Conservation (phyloP, 2,113 vertebrate species). For the Myiozetetes cayanensis region DNA sequence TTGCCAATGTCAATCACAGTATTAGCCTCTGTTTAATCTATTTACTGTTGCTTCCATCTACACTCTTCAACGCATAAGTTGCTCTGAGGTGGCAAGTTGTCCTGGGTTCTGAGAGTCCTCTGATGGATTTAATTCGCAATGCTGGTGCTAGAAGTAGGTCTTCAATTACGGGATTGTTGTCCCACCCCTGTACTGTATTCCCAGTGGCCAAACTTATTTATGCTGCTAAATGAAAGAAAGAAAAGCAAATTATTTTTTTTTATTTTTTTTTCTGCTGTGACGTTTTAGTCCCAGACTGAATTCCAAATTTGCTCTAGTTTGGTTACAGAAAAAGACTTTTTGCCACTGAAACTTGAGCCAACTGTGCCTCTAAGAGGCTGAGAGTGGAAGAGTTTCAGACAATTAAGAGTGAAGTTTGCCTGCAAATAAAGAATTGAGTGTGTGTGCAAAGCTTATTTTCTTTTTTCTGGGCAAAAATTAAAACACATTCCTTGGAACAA, state of each 20-base stretch:
- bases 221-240: constrained; percentile 96
- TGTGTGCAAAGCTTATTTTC: constrained; percentile 87
- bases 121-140: constrained; percentile 83
- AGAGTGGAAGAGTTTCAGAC: constrained; percentile 89
- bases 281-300: constrained; percentile 99
- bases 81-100: constrained; percentile 85
- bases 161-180: constrained; percentile 83
- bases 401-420: constrained; percentile 90
- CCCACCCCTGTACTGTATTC: constrained; percentile 90
- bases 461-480: constrained; percentile 89
- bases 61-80: constrained; percentile 77
- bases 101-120: constrained; percentile 84
- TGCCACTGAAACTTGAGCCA: constrained; percentile 99
- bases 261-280: constrained; percentile 94
- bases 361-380: constrained; percentile 99
- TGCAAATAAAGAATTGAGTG: constrained; percentile 87
- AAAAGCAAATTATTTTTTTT: constrained; percentile 86
- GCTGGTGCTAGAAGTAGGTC: constrained; percentile 89
- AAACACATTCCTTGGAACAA: constrained; percentile 99
- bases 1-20: constrained; percentile 98
- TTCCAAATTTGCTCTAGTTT: constrained; percentile 98
- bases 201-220: constrained; percentile 99
- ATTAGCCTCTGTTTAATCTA: constrained; percentile 90
- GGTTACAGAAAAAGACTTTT: constrained; percentile 88
- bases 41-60: constrained; percentile 82